Base-by-base conservation (phyloP, 2,797 vertebrate genomes). In the Limnodromus scolopaceus region DNA sequence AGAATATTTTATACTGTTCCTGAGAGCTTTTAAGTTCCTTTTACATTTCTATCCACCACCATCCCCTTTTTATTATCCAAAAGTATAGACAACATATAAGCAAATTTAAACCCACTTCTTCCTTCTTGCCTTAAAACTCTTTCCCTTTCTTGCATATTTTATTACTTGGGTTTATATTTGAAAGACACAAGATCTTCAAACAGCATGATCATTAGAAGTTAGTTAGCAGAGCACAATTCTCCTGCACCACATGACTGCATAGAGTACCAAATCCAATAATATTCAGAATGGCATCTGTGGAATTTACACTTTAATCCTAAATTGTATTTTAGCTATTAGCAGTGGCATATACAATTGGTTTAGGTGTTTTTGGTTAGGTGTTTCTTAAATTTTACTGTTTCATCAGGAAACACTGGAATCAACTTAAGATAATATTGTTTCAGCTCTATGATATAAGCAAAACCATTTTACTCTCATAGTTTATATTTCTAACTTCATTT, bases 171-270 rank as follows among this genome's bases (percentile, higher is more conserved):
- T 75, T 89, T 84, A 30, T 34, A 41, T 68, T 38, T 38, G 22
- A 78, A 68, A 93, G 53, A 58, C 69, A 84, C 5, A 57, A 16
- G 48, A 41, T 49, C 39, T 86, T 71, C 70, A n/a, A 71, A 74
- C 46, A 66, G 23, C 18, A 36, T 8, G 25, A 53, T 53, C 16
- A 72, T 75, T 81, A 86, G 20, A 72, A 41, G 65, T 64, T 91
- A 87, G 77, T 32, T 71, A 81, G 55, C 32, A 46, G 43, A 57
- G 13, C 24, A 60, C 25, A 83, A 85, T 69, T 93, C 54, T 87
- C 22, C 15, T 16, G 14, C 13, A 63, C 60, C n/a, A 34, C n/a
- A 27, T 3, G 5, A 45, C 0, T 60, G 13, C 57, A 68, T 3
- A 53, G 68, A 63, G 38, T 34, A 57, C 68, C 2, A 3, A 72